Evolutionary conservation across 2,113 vertebrate species (phyloP).

Genomic region (rabbit (Oryctolagus cuniculus)): DNA sequence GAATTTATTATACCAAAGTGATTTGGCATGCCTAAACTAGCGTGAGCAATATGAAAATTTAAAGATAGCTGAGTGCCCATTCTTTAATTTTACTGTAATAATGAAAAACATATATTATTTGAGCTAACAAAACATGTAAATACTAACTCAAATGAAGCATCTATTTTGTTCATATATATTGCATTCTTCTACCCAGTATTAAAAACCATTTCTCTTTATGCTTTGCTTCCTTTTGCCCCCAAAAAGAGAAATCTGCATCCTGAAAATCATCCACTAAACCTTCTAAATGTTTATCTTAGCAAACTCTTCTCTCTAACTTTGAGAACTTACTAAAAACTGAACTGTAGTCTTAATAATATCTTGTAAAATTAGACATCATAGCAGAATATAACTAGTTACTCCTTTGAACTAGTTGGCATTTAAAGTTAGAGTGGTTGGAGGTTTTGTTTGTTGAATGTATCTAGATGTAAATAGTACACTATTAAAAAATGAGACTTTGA

Average conservation of each 20-base stretch:
- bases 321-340: not conserved
- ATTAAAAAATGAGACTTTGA: not conserved
- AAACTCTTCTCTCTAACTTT: constrained; percentile 25
- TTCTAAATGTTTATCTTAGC: not conserved
- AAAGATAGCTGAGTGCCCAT: constrained; percentile 86
- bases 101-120: constrained; percentile 90
- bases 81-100: constrained; percentile 89
- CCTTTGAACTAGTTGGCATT: not conserved
- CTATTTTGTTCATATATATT: constrained; percentile 76
- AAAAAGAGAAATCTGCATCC: constrained; percentile 30
- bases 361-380: not conserved
- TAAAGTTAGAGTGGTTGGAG: not conserved
- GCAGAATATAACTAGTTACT: not conserved
- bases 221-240: constrained; percentile 63
- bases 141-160: constrained; percentile 82
- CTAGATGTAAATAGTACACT: not conserved
- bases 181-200: constrained; percentile 74
- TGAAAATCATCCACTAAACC: not conserved
- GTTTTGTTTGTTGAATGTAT: not conserved
- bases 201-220: constrained; percentile 83
- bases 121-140: constrained; percentile 83
- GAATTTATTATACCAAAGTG: constrained; percentile 85
- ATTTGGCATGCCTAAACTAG: constrained; percentile 83
- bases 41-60: constrained; percentile 87
- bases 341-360: not conserved